These are phyloP conservation scores for Neocrepidodera transversa DNA, from an alignment of 2,888 invertebrate species.

Conservation along the genomic window DNA sequence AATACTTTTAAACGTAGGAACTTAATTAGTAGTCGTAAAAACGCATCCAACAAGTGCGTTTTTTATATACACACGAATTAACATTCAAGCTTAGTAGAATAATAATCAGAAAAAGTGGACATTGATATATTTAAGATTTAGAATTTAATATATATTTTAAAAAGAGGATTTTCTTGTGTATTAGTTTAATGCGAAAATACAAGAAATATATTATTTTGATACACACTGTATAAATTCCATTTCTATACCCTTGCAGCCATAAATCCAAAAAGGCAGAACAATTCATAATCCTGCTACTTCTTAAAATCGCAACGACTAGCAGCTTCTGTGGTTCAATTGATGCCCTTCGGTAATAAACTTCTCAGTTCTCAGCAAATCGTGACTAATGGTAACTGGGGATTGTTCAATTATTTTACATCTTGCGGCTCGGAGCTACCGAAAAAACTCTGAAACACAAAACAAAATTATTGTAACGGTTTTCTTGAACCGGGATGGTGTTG, in stretches of 20 bases:
- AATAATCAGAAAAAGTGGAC: too few species aligned
- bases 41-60: too few species aligned
- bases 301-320: conserved; percentile 19
- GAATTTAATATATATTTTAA: too few species aligned
- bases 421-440: conserved; percentile 29
- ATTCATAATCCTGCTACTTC: conserved; percentile 11
- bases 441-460: conserved; percentile 2
- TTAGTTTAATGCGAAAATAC: too few species aligned
- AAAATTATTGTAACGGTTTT: background rate
- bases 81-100: too few species aligned
- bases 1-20: too few species aligned
- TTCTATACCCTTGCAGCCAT: background rate
- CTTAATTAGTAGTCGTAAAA: too few species aligned
- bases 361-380: conserved; percentile 31
- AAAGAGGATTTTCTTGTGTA: too few species aligned
- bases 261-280: conserved; percentile 12
- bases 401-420: conserved; percentile 34
- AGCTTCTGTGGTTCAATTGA: conserved; percentile 39
- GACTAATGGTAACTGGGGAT: conserved; percentile 33
- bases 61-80: too few species aligned
- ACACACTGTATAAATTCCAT: background rate
- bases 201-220: too few species aligned
- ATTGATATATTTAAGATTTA: too few species aligned
- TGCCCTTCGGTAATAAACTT: conserved; percentile 28
- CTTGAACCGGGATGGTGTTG: too few species aligned